These are phyloP conservation scores for Tetropium fuscum DNA, from an alignment of 2,888 invertebrate genomes.

Conservation along the genomic window DNA sequence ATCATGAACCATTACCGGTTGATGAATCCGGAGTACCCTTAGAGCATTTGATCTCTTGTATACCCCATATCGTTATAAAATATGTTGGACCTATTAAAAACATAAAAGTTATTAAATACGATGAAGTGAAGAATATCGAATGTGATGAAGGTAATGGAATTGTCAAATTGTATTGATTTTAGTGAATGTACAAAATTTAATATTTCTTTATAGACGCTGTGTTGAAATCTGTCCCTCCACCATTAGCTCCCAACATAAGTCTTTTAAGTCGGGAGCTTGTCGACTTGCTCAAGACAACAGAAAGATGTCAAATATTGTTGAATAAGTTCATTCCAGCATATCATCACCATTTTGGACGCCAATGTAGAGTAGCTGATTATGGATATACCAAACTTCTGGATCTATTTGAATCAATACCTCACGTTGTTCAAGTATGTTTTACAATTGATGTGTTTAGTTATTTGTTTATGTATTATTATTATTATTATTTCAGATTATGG, in stretches of 20 bases:
- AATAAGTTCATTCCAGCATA: conserved; percentile 94
- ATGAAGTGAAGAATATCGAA: conserved; percentile 44
- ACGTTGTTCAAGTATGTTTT: conserved; percentile 80
- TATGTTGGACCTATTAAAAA: conserved; percentile 63
- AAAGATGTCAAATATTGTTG: conserved; percentile 85
- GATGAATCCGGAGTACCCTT: conserved; percentile 84
- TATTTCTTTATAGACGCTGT: conserved; percentile 50
- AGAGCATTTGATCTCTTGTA: conserved; percentile 90
- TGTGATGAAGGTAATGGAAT: conserved; percentile 49
- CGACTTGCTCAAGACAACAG: conserved; percentile 84
- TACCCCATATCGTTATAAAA: conserved; percentile 74
- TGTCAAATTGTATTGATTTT: neutral
- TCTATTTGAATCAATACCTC: conserved; percentile 87
- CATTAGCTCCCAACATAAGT: conserved; percentile 78
- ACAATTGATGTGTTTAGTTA: too few species aligned
- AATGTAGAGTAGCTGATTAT: conserved; percentile 95
- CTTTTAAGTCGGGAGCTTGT: conserved; percentile 90
- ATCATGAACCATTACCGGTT: conserved; percentile 71
- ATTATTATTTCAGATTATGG: conserved; percentile 77
- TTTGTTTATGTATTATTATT: neutral
- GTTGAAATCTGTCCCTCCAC: conserved; percentile 73
- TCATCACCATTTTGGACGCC: conserved; percentile 96
- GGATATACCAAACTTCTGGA: conserved; percentile 95
- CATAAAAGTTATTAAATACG: conserved; percentile 59
- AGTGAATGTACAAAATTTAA: neutral